Evolutionary conservation across 2,888 invertebrate genomes (phyloP).

Genomic region (Molanna angustata): DNA sequence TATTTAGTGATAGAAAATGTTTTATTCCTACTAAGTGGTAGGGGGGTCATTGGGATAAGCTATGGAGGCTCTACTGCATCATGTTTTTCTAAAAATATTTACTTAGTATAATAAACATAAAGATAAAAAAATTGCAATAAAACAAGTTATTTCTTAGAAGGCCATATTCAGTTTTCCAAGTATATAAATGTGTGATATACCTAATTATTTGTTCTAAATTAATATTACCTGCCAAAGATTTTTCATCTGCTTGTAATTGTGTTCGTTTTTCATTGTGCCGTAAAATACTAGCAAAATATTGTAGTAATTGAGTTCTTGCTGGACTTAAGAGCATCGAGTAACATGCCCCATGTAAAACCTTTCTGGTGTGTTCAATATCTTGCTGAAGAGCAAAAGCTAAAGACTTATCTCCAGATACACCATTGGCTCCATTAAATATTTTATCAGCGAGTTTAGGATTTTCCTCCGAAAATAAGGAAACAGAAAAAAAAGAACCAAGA

Average conservation of each 20-base stretch:
- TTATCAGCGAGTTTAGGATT: constrained; percentile 84
- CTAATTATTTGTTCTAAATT: too few relatives aligned
- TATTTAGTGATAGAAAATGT: too few relatives aligned
- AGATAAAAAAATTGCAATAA: too few relatives aligned
- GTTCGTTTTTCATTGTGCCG: constrained; percentile 82
- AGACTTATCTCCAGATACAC: constrained; percentile 59
- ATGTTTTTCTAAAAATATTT: too few relatives aligned
- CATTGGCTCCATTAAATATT: constrained; percentile 55
- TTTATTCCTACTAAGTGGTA: too few relatives aligned
- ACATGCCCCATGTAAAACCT: constrained; percentile 75
- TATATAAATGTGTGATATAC: too few relatives aligned
- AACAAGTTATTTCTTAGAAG: too few relatives aligned
- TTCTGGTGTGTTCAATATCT: constrained; percentile 76
- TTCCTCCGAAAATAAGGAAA: constrained; percentile 93
- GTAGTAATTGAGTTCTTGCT: constrained; percentile 75
- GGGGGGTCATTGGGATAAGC: too few relatives aligned
- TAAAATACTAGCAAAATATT: constrained; percentile 75
- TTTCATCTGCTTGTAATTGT: constrained; percentile 87
- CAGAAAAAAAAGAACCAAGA: constrained; percentile 87
- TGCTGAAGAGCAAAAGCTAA: constrained; percentile 70
- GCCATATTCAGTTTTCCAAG: too few relatives aligned
- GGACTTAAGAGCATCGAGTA: constrained; percentile 81
- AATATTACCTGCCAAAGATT: constrained; percentile 68
- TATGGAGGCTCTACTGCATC: too few relatives aligned
- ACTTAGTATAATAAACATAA: too few relatives aligned